Percentiles rank a stretch among this genome's conserved stretches.
Evolutionary conservation across 1,140 invertebrate genomes (phyloP).

Genomic region (Portunus trituberculatus): DNA sequence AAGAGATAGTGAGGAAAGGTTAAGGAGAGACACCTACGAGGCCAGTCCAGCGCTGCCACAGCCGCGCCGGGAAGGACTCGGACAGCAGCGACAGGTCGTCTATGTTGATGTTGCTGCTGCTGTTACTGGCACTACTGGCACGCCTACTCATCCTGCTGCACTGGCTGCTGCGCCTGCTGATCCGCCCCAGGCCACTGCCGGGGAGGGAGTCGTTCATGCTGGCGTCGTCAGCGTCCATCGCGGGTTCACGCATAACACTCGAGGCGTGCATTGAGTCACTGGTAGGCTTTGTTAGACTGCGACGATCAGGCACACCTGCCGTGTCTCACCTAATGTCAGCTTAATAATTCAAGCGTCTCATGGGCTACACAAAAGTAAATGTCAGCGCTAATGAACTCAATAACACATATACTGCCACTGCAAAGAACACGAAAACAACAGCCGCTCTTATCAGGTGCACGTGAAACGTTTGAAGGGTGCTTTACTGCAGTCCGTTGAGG

Average conservation of each 20-base stretch:
- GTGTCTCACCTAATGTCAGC: neutral
- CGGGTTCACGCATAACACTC: neutral
- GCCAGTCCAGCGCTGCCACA: slow-evolving; percentile 71
- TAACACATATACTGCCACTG: neutral
- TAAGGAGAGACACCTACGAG: slow-evolving; percentile 50
- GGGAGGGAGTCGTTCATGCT: slow-evolving; percentile 36
- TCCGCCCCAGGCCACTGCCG: neutral
- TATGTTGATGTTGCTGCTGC: slow-evolving; percentile 68
- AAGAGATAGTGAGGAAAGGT: neutral
- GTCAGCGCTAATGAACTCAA: neutral
- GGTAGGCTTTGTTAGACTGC: too few species aligned
- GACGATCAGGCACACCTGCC: too few species aligned
- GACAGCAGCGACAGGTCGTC: slow-evolving; percentile 64
- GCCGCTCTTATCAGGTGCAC: too few species aligned
- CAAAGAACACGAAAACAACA: neutral
- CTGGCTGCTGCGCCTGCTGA: slow-evolving; percentile 47
- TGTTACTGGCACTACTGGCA: slow-evolving; percentile 46
- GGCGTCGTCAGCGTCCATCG: slow-evolving; percentile 41
- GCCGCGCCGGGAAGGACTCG: slow-evolving; percentile 61
- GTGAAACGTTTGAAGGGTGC: too few species aligned
- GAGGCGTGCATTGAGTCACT: neutral
- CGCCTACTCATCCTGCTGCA: slow-evolving; percentile 51
- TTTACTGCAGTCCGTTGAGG: too few species aligned
- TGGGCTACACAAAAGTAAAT: neutral
- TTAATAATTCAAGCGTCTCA: neutral